Base-by-base conservation (phyloP, 2,113 vertebrate species). In the Perognathus longimembris region DNA sequence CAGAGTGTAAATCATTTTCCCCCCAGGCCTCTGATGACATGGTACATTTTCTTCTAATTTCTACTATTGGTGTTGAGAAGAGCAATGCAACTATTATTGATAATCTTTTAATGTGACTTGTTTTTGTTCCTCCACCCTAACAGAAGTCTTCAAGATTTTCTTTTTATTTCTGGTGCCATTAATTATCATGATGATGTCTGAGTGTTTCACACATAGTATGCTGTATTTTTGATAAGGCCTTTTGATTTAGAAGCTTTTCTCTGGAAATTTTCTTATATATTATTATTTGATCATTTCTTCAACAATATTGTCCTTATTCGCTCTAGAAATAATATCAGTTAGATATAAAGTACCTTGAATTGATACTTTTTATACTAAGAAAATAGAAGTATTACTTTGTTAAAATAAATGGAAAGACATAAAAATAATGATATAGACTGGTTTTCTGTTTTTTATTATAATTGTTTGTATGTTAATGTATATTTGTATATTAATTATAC, bases 211-310 rank as follows among this genome's bases (percentile, higher is more conserved):
- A 88, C n/a, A 42, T 45, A 38, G 54, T 73, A 42, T 84, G 17
- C 54, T 89, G 2, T 79, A 69, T 11, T 36, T 78, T 89, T 86
- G 42, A 28, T 89, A 57, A 7, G 15, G 7, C 0, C 32, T 81
- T 91, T 92, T 32, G 67, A 24, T 85, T 15, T 86, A 85, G 69
- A 85, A 94, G n/a, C 1, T 74, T 34, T 69, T n/a, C 50, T 59
- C 82, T 32, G 30, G 36, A 82, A 59, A 28, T 71, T 78, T 82
- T 81, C 32, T 80, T 81, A 7, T 73, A 4, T 82, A 45, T 45
- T 45, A 45, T 87, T 61, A 90, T 85, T 88, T 92, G 6, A 80
- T 84, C 71, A 89, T 87, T 93, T 93, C 57, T 73, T 89, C 7
- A 86, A 79, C 54, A 92, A 75, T 17, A 90, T 67, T 94, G 24